phyloP scores from a whole-genome alignment of 2,888 invertebrate species.

The Stenchaetothrips biformis region DNA sequence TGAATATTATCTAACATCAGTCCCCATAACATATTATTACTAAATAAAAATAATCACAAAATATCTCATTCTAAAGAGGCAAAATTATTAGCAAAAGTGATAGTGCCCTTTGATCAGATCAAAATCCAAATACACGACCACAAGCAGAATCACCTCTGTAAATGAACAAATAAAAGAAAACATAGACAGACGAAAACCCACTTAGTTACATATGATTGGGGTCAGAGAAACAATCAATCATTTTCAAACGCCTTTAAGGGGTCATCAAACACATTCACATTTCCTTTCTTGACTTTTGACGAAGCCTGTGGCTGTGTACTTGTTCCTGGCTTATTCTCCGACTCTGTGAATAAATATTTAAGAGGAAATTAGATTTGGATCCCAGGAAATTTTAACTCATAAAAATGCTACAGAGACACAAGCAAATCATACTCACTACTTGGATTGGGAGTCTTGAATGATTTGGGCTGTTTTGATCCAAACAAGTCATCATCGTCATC shows the following conservation, averaged over 20 bases:
- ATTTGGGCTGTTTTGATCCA: neutral
- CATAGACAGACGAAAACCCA: too few species aligned
- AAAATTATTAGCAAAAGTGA: too few species aligned
- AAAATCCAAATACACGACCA: too few species aligned
- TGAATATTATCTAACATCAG: too few species aligned
- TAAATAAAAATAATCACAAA: too few species aligned
- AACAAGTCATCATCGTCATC: conserved; percentile 12
- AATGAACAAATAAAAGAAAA: too few species aligned
- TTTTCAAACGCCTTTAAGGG: neutral
- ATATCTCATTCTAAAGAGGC: too few species aligned
- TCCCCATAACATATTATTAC: too few species aligned
- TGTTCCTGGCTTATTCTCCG: neutral
- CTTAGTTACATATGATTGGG: too few species aligned
- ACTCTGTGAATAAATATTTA: neutral
- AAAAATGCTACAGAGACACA: too few species aligned
- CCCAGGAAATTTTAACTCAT: neutral
- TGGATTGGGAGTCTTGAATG: neutral
- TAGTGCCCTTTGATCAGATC: too few species aligned
- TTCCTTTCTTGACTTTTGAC: neutral
- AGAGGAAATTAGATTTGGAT: neutral
- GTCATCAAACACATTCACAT: neutral
- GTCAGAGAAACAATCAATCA: neutral
- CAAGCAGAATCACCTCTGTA: too few species aligned
- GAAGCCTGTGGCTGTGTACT: neutral
- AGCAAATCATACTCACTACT: neutral